phyloP scores from a whole-genome alignment of 2,797 vertebrate species.

The Alfaro cultratus region DNA sequence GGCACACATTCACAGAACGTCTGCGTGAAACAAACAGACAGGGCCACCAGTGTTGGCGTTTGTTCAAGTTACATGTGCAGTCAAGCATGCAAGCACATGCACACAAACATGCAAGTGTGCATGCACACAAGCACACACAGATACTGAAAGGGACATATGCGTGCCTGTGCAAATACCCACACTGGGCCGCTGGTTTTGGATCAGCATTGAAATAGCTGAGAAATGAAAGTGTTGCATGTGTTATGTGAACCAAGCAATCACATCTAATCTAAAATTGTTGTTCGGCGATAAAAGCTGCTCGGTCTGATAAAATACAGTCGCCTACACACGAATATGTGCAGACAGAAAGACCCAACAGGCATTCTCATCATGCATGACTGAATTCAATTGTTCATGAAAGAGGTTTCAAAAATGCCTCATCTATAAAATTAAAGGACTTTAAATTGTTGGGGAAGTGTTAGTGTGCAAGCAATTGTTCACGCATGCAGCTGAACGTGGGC shows the following conservation, averaged over 20 bases:
- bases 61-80: constrained; percentile 69
- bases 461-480: constrained; percentile 8
- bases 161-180: constrained; percentile 18
- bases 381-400: constrained; percentile 50
- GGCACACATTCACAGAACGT: constrained; percentile 85
- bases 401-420: constrained; percentile 26
- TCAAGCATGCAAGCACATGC: constrained; percentile 67
- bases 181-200: constrained; percentile 4
- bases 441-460: constrained; percentile 23
- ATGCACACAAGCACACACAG: not conserved
- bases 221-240: constrained; percentile 1
- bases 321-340: constrained; percentile 27
- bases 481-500: constrained; percentile 38
- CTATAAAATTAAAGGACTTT: constrained; percentile 23
- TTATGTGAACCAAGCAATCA: constrained; percentile 15
- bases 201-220: constrained; percentile 10
- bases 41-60: constrained; percentile 71
- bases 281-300: constrained; percentile 31
- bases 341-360: constrained; percentile 44
- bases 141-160: constrained; percentile 13
- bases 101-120: constrained; percentile 41
- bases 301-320: constrained; percentile 41
- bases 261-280: constrained; percentile 26
- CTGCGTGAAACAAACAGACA: constrained; percentile 83
- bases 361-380: constrained; percentile 47